Conservation (phyloP, 1,140 invertebrate species). For the Drosophila albomicans region DNA sequence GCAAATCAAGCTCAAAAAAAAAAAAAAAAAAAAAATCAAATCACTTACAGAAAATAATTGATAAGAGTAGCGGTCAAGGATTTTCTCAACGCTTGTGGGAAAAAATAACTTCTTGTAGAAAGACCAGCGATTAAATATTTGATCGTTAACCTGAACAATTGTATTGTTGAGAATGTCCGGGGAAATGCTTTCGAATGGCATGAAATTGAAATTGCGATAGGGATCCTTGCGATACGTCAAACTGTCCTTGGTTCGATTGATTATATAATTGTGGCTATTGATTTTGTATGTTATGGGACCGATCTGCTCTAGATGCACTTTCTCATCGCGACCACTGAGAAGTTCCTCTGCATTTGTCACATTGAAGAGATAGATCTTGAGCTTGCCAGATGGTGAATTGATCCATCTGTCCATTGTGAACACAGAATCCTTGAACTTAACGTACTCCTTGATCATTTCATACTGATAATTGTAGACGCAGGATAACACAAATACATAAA, state of each 20-base stretch:
- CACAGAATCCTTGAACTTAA: slow-evolving; percentile 88
- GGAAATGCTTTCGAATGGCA: slow-evolving; percentile 86
- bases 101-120: too few relatives aligned
- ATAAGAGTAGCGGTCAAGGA: too few relatives aligned
- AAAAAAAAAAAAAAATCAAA: too few relatives aligned
- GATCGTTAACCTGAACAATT: slow-evolving; percentile 86
- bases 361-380: slow-evolving; percentile 88
- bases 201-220: slow-evolving; percentile 85
- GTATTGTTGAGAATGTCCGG: slow-evolving; percentile 87
- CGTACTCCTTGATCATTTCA: slow-evolving; percentile 85
- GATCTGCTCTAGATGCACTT: slow-evolving; percentile 87
- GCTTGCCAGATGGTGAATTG: slow-evolving; percentile 86
- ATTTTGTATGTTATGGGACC: slow-evolving; percentile 87
- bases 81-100: slow-evolving; percentile 59
- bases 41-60: too few relatives aligned
- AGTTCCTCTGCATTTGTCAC: slow-evolving; percentile 88
- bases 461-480: slow-evolving; percentile 47
- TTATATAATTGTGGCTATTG: slow-evolving; percentile 82
- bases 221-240: slow-evolving; percentile 87
- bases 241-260: slow-evolving; percentile 87
- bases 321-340: slow-evolving; percentile 85
- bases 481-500: slow-evolving; percentile 56
- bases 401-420: slow-evolving; percentile 89
- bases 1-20: too few relatives aligned
- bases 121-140: too few relatives aligned